Evolutionary conservation across 2,888 invertebrate species (phyloP).

Genomic region (Cistogaster globosa): DNA sequence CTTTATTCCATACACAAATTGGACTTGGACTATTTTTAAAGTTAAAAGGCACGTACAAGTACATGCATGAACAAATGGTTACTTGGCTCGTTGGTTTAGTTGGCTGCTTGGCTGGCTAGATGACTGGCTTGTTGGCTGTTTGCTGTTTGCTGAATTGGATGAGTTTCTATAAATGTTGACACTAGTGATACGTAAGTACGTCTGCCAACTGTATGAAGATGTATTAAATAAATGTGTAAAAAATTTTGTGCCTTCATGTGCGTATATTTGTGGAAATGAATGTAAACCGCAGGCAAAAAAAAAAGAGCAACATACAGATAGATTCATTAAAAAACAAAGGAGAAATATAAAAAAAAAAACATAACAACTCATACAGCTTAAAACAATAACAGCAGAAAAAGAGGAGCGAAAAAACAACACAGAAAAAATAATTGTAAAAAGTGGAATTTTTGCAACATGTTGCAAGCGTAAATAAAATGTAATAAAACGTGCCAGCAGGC

Average conservation of each 20-base stretch:
- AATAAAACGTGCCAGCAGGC: conserved; percentile 71
- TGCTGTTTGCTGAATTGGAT: conserved; percentile 50
- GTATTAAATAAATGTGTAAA: conserved; percentile 22
- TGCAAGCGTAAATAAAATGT: conserved; percentile 72
- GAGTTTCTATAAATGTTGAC: conserved; percentile 52
- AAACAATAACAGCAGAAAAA: conserved; percentile 11
- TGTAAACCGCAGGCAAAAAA: conserved; percentile 45
- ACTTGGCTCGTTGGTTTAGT: conserved; percentile 53
- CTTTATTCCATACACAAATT: conserved; percentile 62
- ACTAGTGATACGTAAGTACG: conserved; percentile 33
- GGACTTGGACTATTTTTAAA: conserved; percentile 62
- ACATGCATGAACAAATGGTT: conserved; percentile 64
- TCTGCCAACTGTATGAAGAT: conserved; percentile 46
- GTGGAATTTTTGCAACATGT: conserved; percentile 72
- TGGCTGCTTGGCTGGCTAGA: conserved; percentile 18
- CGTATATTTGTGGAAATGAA: conserved; percentile 27
- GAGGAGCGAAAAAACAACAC: neutral
- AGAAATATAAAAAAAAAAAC: conserved; percentile 16
- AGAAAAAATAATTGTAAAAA: conserved; percentile 49
- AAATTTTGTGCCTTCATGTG: neutral
- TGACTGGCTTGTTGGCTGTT: neutral
- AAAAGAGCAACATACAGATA: conserved; percentile 31
- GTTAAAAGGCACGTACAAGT: conserved; percentile 68
- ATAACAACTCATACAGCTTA: conserved; percentile 24
- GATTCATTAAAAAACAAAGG: conserved; percentile 22